phyloP scores from a whole-genome alignment of 2,113 vertebrate genomes.

The Natator depressus region DNA sequence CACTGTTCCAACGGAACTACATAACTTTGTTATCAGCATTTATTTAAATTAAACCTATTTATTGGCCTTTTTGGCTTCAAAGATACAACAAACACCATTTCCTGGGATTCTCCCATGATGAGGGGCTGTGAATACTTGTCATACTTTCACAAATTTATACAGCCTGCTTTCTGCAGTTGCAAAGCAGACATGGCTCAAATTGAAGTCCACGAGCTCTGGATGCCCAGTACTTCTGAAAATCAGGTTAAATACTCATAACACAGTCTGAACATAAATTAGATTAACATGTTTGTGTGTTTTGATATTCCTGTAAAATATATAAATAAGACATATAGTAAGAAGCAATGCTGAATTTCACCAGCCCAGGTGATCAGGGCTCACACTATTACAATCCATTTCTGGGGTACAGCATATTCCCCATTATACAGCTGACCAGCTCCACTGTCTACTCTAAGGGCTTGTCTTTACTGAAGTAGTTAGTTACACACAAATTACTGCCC shows the following conservation, averaged over 20 bases:
- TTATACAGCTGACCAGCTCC: not conserved
- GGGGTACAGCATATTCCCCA: not conserved
- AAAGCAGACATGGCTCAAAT: rapidly evolving
- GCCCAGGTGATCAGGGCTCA: not conserved
- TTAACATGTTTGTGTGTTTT: not conserved
- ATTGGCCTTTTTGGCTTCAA: not conserved
- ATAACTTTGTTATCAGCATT: constrained; percentile 4
- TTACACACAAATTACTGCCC: not conserved
- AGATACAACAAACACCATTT: not conserved
- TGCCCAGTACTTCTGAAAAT: not conserved
- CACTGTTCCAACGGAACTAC: not conserved
- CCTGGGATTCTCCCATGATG: not conserved
- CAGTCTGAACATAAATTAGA: not conserved
- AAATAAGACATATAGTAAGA: not conserved
- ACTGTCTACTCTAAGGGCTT: no score
- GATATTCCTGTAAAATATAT: not conserved
- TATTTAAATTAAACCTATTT: constrained; percentile 33
- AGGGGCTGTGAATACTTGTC: not conserved
- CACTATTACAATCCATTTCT: not conserved
- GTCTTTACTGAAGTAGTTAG: not conserved
- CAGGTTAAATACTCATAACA: not conserved
- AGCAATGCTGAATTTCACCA: not conserved
- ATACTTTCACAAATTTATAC: not conserved
- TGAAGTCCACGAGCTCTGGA: not conserved
- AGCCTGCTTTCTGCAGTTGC: not conserved